A percentile compares a stretch with the other conserved stretches of the same genome.
Evolutionary conservation across 2,797 vertebrate species (phyloP).

Genomic region (Ispidina lecontei): DNA sequence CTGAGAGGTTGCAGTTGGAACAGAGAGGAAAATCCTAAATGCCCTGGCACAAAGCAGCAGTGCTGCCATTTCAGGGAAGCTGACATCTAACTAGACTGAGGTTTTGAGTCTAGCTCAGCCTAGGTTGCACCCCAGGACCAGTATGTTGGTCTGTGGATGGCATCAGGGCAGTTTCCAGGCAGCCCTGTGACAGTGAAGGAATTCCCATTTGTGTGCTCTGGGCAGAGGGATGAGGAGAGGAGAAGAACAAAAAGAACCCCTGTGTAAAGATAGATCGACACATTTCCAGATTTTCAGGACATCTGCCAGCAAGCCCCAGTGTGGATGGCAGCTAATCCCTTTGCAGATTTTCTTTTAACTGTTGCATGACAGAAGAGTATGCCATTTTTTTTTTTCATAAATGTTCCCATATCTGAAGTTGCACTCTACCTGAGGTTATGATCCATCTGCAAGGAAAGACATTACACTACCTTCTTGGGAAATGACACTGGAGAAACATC

Average conservation of each 20-base stretch:
- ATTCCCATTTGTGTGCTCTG: not conserved
- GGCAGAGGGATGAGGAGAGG: not conserved
- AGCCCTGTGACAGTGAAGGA: not conserved
- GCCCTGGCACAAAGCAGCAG: not conserved
- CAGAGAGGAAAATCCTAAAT: conserved; percentile 1
- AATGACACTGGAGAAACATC: not conserved
- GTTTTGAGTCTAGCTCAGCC: not conserved
- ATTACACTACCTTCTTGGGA: not conserved
- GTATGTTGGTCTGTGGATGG: fast-evolving
- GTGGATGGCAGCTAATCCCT: conserved; percentile 63
- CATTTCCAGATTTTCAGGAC: conserved; percentile 73
- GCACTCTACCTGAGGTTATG: not conserved
- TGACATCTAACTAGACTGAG: not conserved
- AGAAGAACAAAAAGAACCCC: not conserved
- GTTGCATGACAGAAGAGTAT: conserved; percentile 47
- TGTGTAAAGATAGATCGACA: conserved; percentile 60
- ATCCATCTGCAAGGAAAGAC: conserved; percentile 39
- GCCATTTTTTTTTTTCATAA: conserved; percentile 45
- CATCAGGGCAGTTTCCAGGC: not conserved
- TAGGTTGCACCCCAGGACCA: not conserved
- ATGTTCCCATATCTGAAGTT: not conserved
- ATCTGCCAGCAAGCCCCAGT: conserved; percentile 67
- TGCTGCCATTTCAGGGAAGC: not conserved
- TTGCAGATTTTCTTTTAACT: conserved; percentile 72
- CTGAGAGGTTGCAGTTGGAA: conserved; percentile 29